Conservation (phyloP, 2,888 invertebrate genomes). For the Campoplex nolae region DNA sequence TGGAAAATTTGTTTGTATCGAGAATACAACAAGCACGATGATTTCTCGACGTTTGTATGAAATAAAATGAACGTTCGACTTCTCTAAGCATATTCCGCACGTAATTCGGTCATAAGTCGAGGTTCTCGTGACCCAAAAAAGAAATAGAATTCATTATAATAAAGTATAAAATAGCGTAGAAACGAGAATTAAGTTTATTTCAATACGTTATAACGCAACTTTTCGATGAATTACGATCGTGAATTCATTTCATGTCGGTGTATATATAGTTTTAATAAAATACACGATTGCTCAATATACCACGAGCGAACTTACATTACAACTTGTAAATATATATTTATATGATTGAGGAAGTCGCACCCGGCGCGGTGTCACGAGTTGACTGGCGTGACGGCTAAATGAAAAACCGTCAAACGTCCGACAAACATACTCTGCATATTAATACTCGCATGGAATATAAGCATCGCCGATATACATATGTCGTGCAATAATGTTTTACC, state of each 20-base stretch:
- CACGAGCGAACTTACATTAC: constrained; percentile 55
- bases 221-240: constrained; percentile 30
- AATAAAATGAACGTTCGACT: neutral
- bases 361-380: constrained; percentile 68
- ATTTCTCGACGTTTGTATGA: neutral
- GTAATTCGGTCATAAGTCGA: constrained; percentile 37
- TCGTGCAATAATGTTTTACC: constrained; percentile 64
- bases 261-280: constrained; percentile 64
- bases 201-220: constrained; percentile 6
- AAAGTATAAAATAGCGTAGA: constrained; percentile 16
- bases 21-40: too few relatives aligned
- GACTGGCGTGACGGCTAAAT: constrained; percentile 70
- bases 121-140: constrained; percentile 34
- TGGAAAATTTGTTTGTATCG: too few relatives aligned
- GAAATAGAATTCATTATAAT: constrained; percentile 17
- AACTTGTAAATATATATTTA: constrained; percentile 69
- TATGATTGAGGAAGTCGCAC: constrained; percentile 66
- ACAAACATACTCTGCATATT: constrained; percentile 67
- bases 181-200: constrained; percentile 23
- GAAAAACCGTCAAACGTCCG: constrained; percentile 68
- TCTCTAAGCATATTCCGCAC: constrained; percentile 18
- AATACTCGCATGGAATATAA: constrained; percentile 52
- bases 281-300: constrained; percentile 61
- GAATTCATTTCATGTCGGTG: constrained; percentile 51
- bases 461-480: constrained; percentile 62